Evolutionary conservation across 35 echinoderm and acorn worm species (phyloP).

Genomic region (Heliocidaris tuberculata): DNA sequence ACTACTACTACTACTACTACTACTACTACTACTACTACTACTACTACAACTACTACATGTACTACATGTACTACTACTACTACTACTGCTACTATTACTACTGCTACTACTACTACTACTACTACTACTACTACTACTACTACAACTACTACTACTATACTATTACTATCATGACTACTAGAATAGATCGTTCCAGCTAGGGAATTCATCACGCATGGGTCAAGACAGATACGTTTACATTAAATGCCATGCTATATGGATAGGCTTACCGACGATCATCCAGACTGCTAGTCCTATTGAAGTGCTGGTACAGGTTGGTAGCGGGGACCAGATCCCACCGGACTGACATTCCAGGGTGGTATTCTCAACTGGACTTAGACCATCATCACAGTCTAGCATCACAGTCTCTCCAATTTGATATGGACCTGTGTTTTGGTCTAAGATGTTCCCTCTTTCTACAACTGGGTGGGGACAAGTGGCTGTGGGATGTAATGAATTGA

Average conservation of each 20-base stretch:
- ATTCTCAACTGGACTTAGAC: neutral
- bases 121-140: too few species aligned
- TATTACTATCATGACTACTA: too few species aligned
- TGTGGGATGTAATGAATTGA: neutral
- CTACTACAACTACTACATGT: neutral
- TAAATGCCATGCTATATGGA: neutral
- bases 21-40: neutral
- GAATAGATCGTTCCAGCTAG: too few species aligned
- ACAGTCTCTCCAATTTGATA: neutral
- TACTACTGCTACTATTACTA: neutral
- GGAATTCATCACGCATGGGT: too few species aligned
- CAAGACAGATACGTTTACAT: too few species aligned
- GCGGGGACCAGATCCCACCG: neutral
- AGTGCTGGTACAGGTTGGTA: neutral
- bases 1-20: neutral
- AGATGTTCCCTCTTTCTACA: neutral
- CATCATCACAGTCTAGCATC: neutral
- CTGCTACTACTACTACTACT: too few species aligned
- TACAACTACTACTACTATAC: too few species aligned
- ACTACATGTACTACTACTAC: neutral
- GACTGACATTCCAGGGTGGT: neutral
- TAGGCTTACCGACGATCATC: neutral
- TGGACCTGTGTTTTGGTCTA: neutral
- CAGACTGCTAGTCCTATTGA: neutral
- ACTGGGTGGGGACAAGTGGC: neutral